These are phyloP conservation scores for Alosa alosa DNA, from an alignment of 2,113 vertebrate genomes.

Conservation along the genomic window DNA sequence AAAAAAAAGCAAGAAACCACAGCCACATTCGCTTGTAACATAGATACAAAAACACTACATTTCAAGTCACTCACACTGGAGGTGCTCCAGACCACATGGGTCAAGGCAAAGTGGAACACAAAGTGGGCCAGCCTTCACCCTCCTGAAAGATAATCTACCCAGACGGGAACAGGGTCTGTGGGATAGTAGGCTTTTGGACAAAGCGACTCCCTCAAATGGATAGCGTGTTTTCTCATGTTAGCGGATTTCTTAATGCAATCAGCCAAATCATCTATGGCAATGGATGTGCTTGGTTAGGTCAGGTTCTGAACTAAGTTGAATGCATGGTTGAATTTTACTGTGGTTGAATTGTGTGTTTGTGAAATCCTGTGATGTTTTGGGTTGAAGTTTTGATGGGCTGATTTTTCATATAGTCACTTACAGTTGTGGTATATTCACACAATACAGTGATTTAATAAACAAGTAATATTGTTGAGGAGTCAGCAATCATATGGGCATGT, in stretches of 20 bases:
- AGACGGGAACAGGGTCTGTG: background rate
- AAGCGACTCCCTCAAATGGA: background rate
- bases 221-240: background rate
- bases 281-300: background rate
- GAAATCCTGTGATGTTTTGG: background rate
- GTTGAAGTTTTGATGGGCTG: background rate
- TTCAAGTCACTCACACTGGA: background rate
- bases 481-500: too few relatives aligned
- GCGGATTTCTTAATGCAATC: background rate
- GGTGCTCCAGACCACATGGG: background rate
- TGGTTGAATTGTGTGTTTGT: background rate
- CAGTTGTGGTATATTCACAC: background rate
- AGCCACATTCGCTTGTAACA: background rate
- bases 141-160: background rate
- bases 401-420: too few relatives aligned
- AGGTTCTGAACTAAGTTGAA: background rate
- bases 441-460: background rate
- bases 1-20: background rate
- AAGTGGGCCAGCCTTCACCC: background rate
- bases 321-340: background rate
- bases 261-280: background rate
- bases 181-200: background rate
- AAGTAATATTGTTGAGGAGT: background rate
- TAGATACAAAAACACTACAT: background rate
- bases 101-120: background rate